These are phyloP conservation scores for Oryzias javanicus DNA, from an alignment of 2,113 vertebrate genomes.

Conservation along the genomic window DNA sequence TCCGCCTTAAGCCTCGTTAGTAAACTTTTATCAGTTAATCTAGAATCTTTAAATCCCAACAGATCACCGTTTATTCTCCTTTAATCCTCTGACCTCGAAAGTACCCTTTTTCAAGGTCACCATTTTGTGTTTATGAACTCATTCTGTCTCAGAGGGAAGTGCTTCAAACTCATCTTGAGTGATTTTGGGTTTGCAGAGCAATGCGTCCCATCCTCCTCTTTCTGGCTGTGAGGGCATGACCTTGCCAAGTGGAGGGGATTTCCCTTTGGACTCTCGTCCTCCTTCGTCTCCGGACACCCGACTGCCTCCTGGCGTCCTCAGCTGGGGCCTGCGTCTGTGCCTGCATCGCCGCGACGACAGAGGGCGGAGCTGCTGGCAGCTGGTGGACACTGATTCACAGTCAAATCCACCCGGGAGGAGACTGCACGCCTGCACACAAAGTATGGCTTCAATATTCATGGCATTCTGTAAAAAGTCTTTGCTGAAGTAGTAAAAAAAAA, in stretches of 20 bases:
- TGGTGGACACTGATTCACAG: conserved; percentile 62
- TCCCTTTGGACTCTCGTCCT: conserved; percentile 31
- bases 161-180: background rate
- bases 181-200: conserved; percentile 38
- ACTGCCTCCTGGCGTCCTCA: conserved; percentile 63
- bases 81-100: too few relatives aligned
- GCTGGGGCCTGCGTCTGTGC: conserved; percentile 64
- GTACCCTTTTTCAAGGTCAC: background rate
- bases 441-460: conserved; percentile 40
- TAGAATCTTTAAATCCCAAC: too few relatives aligned
- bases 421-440: conserved; percentile 41
- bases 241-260: conserved; percentile 59
- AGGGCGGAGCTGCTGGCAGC: conserved; percentile 67
- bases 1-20: conserved; percentile 22
- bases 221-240: conserved; percentile 64
- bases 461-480: background rate
- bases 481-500: background rate
- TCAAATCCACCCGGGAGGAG: conserved; percentile 21
- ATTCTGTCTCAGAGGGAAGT: background rate
- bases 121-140: background rate
- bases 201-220: conserved; percentile 35
- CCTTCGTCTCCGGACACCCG: conserved; percentile 48
- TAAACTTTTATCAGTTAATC: conserved; percentile 46
- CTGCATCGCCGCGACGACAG: conserved; percentile 60
- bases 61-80: conserved; percentile 26